A percentile compares a stretch with the other conserved stretches of the same genome.
These are phyloP conservation scores for Diplodus sargus DNA, from an alignment of 2,797 vertebrate species.

Conservation along the genomic window DNA sequence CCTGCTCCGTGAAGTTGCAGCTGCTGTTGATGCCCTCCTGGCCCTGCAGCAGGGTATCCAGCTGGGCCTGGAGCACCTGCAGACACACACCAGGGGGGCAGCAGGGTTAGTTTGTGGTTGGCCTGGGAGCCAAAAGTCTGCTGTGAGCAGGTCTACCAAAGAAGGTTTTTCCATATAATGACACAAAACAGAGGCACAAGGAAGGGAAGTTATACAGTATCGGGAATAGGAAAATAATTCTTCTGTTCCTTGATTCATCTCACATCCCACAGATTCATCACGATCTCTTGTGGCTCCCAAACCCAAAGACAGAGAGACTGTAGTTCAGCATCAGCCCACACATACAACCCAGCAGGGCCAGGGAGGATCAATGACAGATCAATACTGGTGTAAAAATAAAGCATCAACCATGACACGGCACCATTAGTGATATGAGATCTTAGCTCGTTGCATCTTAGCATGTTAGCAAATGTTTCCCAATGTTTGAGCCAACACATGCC, in stretches of 20 bases:
- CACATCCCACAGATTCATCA: not conserved
- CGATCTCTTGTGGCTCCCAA: not conserved
- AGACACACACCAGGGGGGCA: slow-evolving; percentile 56
- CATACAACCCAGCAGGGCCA: not conserved
- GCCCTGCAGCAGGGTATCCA: slow-evolving; percentile 92
- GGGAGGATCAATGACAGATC: not conserved
- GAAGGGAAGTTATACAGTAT: not conserved
- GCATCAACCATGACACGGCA: not conserved
- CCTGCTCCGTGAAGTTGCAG: slow-evolving; percentile 95
- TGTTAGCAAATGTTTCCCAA: not conserved
- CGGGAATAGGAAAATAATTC: too few relatives aligned
- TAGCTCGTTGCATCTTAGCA: not conserved
- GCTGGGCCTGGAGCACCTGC: slow-evolving; percentile 95
- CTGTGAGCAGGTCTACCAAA: not conserved
- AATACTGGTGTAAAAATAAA: not conserved
- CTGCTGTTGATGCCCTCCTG: slow-evolving; percentile 95
- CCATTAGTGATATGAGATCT: not conserved
- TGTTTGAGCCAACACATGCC: not conserved
- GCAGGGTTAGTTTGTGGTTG: slow-evolving; percentile 24
- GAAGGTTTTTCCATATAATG: not conserved
- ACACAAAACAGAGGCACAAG: not conserved
- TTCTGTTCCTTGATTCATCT: not conserved
- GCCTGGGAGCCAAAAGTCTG: too few relatives aligned
- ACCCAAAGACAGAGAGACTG: not conserved
- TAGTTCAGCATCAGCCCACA: not conserved